These are phyloP conservation scores for Tolmerus cingulatus DNA, from an alignment of 2,888 invertebrate species.

Conservation along the genomic window DNA sequence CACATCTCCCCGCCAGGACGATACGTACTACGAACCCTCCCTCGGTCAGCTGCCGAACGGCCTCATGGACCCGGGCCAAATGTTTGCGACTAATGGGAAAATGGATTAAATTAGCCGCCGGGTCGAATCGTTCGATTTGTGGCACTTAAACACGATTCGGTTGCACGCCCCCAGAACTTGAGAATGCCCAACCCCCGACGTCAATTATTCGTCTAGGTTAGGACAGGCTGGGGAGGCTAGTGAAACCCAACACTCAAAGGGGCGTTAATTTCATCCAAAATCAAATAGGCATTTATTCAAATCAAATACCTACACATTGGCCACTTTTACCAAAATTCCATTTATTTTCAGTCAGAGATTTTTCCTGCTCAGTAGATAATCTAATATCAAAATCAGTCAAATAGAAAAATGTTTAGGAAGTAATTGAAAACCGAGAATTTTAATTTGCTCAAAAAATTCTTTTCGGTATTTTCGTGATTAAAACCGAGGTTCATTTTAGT, in stretches of 20 bases:
- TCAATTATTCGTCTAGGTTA: background rate
- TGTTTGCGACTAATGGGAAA: background rate
- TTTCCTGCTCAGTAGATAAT: no score
- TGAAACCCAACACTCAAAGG: background rate
- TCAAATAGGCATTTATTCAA: background rate
- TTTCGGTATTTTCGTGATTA: no score
- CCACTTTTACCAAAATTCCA: no score
- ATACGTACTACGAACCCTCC: background rate
- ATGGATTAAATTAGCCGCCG: background rate
- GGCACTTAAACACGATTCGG: background rate
- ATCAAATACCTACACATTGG: background rate
- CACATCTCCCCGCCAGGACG: background rate
- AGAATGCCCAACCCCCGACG: background rate
- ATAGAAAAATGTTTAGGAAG: no score
- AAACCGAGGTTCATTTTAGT: no score
- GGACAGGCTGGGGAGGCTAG: background rate
- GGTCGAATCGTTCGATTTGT: background rate
- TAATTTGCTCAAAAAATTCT: no score
- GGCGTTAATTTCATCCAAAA: background rate
- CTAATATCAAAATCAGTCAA: no score
- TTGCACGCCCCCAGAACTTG: background rate
- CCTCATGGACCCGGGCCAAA: background rate
- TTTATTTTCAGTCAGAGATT: no score
- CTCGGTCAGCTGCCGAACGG: background rate
- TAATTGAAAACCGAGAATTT: no score